Evolutionary conservation across 2,888 invertebrate genomes (phyloP).

Genomic region (Aporophyla nigra): DNA sequence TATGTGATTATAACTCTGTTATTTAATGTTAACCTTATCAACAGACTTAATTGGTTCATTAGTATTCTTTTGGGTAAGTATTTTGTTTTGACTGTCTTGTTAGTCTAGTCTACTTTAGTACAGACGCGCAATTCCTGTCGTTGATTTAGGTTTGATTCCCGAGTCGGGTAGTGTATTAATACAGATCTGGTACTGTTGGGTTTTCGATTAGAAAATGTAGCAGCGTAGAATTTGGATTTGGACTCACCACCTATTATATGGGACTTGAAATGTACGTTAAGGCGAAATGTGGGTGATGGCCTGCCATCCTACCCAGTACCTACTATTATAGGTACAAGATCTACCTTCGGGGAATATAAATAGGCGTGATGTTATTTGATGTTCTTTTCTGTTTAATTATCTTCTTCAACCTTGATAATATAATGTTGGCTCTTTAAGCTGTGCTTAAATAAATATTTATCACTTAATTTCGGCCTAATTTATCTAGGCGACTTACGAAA

Average conservation of each 20-base stretch:
- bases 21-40: conserved; percentile 12
- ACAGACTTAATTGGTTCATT: neutral
- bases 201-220: neutral
- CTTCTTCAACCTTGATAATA: neutral
- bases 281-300: conserved; percentile 1
- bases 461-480: neutral
- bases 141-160: neutral
- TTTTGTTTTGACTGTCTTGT: neutral
- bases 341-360: neutral
- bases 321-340: neutral
- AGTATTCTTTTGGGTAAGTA: neutral
- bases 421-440: neutral
- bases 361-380: neutral
- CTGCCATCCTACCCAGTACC: too few relatives aligned
- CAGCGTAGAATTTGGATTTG: neutral
- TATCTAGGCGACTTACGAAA: neutral
- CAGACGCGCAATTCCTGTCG: neutral
- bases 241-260: neutral
- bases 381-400: conserved; percentile 4
- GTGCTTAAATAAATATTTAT: neutral
- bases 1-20: conserved; percentile 23
- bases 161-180: neutral
- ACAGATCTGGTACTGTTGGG: neutral
- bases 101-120: neutral
- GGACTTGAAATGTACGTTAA: neutral